These are phyloP conservation scores for Premnoplex brunnescens DNA, from an alignment of 2,797 vertebrate species.

Conservation along the genomic window DNA sequence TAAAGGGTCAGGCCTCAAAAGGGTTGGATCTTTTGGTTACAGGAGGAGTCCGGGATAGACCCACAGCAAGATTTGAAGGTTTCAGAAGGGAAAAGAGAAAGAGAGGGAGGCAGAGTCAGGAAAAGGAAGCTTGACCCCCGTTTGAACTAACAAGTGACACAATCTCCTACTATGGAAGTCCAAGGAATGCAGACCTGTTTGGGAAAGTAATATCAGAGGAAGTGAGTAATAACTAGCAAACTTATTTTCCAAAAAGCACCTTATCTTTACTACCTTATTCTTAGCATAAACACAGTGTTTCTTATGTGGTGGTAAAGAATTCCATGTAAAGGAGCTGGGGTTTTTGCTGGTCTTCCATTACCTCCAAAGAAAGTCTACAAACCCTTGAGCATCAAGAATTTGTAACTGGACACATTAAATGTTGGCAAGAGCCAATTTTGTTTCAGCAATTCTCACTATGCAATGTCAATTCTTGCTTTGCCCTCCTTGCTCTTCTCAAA, in stretches of 20 bases:
- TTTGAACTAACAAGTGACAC: slow-evolving; percentile 17
- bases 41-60: neutral
- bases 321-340: neutral
- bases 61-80: neutral
- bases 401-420: neutral
- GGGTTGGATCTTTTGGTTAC: neutral
- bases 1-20: neutral
- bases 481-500: neutral
- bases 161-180: neutral
- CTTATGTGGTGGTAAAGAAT: neutral
- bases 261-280: neutral
- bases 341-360: neutral
- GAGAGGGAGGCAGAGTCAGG: neutral
- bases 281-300: neutral
- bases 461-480: neutral
- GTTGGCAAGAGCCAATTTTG: neutral
- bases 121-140: slow-evolving; percentile 18
- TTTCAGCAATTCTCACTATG: neutral
- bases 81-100: neutral
- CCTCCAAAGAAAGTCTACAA: neutral
- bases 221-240: neutral
- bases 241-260: neutral
- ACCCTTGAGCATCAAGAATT: neutral
- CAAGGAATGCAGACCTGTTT: slow-evolving; percentile 14
- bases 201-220: slow-evolving; percentile 12